Conservation (phyloP, 1,140 invertebrate species). For the Diabrotica undecimpunctata region DNA sequence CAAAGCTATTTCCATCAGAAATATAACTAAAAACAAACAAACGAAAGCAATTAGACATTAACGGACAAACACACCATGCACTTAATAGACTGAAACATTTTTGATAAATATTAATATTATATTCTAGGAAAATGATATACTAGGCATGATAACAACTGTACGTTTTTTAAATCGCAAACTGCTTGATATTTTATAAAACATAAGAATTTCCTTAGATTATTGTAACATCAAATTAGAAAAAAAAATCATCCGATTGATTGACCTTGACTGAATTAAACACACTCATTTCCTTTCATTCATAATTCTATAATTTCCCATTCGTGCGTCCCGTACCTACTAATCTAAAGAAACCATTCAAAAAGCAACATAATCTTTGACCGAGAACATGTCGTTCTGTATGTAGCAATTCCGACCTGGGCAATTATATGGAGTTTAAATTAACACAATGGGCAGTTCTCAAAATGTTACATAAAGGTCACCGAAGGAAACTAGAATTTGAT, state of each 20-base stretch:
- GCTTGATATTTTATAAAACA: too few species aligned
- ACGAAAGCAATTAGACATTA: too few species aligned
- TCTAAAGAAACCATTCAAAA: not conserved
- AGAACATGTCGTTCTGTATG: not conserved
- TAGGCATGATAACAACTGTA: too few species aligned
- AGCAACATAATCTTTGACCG: not conserved
- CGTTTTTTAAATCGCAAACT: too few species aligned
- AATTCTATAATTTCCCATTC: not conserved
- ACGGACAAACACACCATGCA: too few species aligned
- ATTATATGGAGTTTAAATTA: not conserved
- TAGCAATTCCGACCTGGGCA: not conserved
- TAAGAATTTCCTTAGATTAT: too few species aligned
- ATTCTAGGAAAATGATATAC: too few species aligned
- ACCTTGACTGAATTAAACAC: not conserved
- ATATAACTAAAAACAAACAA: too few species aligned
- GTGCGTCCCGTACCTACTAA: not conserved
- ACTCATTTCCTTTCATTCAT: not conserved
- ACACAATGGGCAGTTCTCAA: conserved; percentile 8
- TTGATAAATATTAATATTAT: too few species aligned
- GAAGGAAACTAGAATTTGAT: conserved; percentile 4
- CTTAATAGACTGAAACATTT: too few species aligned
- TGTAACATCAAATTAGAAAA: too few species aligned
- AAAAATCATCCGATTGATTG: not conserved
- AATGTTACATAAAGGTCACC: conserved; percentile 7
- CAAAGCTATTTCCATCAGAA: too few species aligned